Evolutionary conservation across 2,113 vertebrate genomes (phyloP).

Genomic region (Uria aalge): DNA sequence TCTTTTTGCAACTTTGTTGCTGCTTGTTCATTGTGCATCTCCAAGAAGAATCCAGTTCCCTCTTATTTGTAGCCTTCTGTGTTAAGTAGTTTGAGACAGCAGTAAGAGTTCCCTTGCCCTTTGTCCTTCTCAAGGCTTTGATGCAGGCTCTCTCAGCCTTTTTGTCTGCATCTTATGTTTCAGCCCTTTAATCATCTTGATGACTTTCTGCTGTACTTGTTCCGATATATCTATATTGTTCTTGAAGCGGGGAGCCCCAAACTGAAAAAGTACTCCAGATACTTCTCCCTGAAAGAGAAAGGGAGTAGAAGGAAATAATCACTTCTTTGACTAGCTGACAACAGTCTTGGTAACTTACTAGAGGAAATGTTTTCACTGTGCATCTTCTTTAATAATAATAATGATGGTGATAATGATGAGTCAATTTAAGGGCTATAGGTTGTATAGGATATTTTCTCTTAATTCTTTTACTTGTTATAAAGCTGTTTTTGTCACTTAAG

Average conservation of each 20-base stretch:
- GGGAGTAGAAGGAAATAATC: not conserved
- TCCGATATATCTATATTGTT: not conserved
- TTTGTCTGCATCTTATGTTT: not conserved
- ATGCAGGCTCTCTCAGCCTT: not conserved
- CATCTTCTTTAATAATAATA: not conserved
- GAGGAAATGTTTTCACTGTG: not conserved
- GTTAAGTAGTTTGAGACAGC: not conserved
- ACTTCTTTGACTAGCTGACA: not conserved
- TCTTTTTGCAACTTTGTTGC: not conserved
- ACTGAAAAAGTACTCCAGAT: not conserved
- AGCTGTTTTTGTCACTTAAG: not conserved
- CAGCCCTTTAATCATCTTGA: not conserved
- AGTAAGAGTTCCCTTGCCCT: not conserved
- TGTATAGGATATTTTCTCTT: not conserved
- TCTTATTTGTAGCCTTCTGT: not conserved
- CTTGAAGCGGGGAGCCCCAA: not conserved
- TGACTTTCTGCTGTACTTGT: not conserved
- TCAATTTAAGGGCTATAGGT: not conserved
- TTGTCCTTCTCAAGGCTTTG: not conserved
- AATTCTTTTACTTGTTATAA: not conserved
- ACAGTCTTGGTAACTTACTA: not conserved
- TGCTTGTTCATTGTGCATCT: not conserved
- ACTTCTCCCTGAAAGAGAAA: not conserved
- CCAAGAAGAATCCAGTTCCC: not conserved
- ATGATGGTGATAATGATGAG: not conserved